phyloP scores from a whole-genome alignment of 2,797 vertebrate species.

The Pteropus rufus region DNA sequence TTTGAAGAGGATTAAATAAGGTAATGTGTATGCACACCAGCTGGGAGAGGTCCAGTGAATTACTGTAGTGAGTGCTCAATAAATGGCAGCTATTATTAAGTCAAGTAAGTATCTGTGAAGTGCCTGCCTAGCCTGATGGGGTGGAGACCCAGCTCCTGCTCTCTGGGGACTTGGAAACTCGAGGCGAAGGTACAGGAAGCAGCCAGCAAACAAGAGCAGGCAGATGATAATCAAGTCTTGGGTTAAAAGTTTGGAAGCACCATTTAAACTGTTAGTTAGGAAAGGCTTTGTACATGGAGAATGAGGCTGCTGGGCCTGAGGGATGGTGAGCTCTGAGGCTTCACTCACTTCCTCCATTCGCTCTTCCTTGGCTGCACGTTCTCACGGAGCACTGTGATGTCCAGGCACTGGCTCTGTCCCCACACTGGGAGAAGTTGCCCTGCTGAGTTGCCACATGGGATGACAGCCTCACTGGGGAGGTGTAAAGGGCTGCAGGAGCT shows the following conservation, averaged over 20 bases:
- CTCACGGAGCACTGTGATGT: not conserved
- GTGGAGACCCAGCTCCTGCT: not conserved
- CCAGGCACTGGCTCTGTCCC: not conserved
- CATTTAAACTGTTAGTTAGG: not conserved
- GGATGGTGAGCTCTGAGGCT: not conserved
- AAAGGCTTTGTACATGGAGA: not conserved
- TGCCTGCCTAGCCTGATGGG: not conserved
- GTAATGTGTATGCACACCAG: not conserved
- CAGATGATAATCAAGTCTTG: not conserved
- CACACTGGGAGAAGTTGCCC: not conserved
- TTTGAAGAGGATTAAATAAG: not conserved
- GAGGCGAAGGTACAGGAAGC: not conserved
- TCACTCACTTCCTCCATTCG: fast-evolving
- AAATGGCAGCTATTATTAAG: not conserved
- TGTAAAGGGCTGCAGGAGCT: not conserved
- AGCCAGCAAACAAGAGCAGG: not conserved
- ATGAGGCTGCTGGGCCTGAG: not conserved
- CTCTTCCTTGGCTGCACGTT: not conserved
- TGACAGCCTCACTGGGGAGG: not conserved
- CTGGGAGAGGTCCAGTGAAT: not conserved
- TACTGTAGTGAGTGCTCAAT: not conserved
- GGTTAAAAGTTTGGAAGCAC: too few relatives aligned
- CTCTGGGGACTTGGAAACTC: not conserved
- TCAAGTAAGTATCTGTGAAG: not conserved
- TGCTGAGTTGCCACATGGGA: not conserved